A percentile compares a stretch with the other conserved stretches of the same genome.
phyloP scores from a whole-genome alignment of 2,797 vertebrate species.

The Hoplostethus mediterraneus region DNA sequence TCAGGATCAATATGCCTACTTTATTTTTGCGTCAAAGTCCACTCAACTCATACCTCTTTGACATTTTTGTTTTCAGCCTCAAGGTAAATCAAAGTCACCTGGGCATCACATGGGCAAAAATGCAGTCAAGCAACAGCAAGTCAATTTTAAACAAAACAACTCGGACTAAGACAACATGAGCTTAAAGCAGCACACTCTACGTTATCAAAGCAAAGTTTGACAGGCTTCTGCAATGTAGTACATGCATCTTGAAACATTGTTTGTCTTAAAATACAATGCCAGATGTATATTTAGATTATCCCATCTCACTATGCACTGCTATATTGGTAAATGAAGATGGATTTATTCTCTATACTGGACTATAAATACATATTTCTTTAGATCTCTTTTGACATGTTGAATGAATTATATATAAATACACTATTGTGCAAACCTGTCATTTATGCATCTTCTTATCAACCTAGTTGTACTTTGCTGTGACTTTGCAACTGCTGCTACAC shows the following conservation, averaged over 20 bases:
- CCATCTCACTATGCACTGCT: background rate
- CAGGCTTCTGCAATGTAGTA: background rate
- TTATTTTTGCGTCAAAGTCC: constrained; percentile 2
- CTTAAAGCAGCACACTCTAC: background rate
- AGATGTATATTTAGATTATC: background rate
- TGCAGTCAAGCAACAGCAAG: background rate
- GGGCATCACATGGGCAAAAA: background rate
- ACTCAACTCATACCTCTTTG: constrained; percentile 4
- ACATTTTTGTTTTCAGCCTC: constrained; percentile 6
- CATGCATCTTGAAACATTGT: background rate
- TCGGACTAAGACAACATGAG: background rate
- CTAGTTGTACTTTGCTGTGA: too few relatives aligned
- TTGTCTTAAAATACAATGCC: too few relatives aligned
- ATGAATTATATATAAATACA: background rate
- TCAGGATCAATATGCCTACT: background rate
- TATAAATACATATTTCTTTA: background rate
- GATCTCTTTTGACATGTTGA: background rate
- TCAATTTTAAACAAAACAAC: background rate
- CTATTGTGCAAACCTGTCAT: too few relatives aligned
- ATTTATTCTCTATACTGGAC: background rate
- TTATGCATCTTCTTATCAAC: background rate
- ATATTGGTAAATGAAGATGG: background rate
- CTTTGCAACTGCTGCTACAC: too few relatives aligned
- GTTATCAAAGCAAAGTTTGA: background rate
- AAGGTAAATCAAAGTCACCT: background rate